Base-by-base conservation (phyloP, 2,797 vertebrate genomes). In the Toxotes lorentzi region DNA sequence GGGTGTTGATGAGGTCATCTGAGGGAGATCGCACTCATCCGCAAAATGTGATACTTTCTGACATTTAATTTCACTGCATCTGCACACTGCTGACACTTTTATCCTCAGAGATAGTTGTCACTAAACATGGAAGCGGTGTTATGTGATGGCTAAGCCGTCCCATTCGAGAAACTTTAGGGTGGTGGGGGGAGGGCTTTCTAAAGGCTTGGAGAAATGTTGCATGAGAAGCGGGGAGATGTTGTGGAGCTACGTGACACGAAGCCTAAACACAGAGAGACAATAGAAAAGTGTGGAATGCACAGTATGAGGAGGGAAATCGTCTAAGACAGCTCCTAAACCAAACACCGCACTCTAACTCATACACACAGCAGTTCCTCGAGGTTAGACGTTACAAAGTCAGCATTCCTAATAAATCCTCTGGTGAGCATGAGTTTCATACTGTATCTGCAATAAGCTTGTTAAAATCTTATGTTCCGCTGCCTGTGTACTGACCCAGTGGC, bases 391-490 rank as follows among this genome's bases (percentile, higher is more conserved):
- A 83, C 66, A 82, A 82, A 87, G 73, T 91, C 86, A 84, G 87
- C 85, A 70, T 78, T 87, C 76, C 78, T 85, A 77, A 79, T 80
- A 79, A 91, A 90, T 83, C 84, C 87, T 84, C 73, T 64, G 50
- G 79, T 81, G 90, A 85, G 81, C 76, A 76, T 32, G 70, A 70
- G 69, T 80, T 86, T 70, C 70, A 66, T 50, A 84, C 82, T 57
- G 65, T 76, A 70, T 85, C 78, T 82, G 86, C 70, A 79, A 72
- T 61, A 48, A 68, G 75, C 86, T 90, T 86, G 84, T 90, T 91
- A 85, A 90, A 90, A 85, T 77, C 78, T 34, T 74, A 70, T 83
- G 85, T 89, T 89, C 81, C 21, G 67, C 77, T 84, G 86, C 78
- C 78, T 85, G 88, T 74, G 82, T 82, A 76, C 80, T 86, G 86